phyloP scores from a whole-genome alignment of 2,113 vertebrate species.

The Aegithalos caudatus region DNA sequence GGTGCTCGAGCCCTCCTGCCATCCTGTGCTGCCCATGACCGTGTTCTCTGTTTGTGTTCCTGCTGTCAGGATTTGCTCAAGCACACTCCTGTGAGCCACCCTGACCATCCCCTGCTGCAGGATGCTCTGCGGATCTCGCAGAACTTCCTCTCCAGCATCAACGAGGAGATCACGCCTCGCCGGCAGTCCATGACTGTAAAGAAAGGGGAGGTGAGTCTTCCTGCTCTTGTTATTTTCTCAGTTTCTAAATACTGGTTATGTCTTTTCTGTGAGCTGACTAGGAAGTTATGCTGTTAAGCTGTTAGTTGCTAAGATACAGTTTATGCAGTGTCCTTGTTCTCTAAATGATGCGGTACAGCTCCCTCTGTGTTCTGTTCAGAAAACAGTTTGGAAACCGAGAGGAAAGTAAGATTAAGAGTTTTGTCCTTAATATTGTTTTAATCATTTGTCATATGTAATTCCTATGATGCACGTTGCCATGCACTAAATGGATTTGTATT shows the following conservation, averaged over 20 bases:
- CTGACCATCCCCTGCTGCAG: conserved; percentile 84
- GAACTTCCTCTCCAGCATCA: conserved; percentile 94
- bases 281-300: background rate
- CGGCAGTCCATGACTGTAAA: conserved; percentile 93
- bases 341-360: background rate
- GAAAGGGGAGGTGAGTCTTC: conserved; percentile 89
- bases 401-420: background rate
- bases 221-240: background rate
- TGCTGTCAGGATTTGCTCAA: conserved; percentile 87
- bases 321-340: conserved; percentile 10
- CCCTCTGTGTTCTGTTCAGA: background rate
- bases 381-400: background rate
- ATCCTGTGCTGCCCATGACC: background rate
- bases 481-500: background rate
- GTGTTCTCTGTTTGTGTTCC: background rate
- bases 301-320: conserved; percentile 46
- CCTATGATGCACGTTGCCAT: background rate
- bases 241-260: background rate
- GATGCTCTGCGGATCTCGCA: conserved; percentile 95
- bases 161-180: conserved; percentile 92
- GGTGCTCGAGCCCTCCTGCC: background rate
- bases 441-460: background rate
- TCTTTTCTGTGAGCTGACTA: background rate
- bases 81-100: conserved; percentile 88
- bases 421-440: background rate